A percentile compares a stretch with the other conserved stretches of the same genome.
Evolutionary conservation across 2,797 vertebrate species (phyloP).

Genomic region (Dermochelys coriacea): DNA sequence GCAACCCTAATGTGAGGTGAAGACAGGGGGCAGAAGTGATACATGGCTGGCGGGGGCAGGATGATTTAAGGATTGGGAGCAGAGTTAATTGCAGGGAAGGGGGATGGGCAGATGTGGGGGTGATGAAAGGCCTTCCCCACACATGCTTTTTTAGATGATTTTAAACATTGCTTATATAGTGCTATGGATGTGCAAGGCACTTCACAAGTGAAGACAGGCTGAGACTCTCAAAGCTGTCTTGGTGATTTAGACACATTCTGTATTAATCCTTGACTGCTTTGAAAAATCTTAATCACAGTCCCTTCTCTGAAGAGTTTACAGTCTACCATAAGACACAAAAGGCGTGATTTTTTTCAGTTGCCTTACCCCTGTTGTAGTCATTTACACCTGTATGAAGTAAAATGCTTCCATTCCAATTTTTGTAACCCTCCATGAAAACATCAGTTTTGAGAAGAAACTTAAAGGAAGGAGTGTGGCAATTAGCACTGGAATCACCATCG

Average conservation of each 20-base stretch:
- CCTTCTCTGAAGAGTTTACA: not conserved
- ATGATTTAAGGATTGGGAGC: not conserved
- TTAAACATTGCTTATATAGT: not conserved
- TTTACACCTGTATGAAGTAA: not conserved
- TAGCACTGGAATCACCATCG: not conserved
- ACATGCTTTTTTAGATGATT: not conserved
- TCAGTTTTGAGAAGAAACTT: not conserved
- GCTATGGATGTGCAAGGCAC: not conserved
- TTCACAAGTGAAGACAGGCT: not conserved
- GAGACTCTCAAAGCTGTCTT: not conserved
- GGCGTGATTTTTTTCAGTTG: not conserved
- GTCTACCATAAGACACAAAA: not conserved
- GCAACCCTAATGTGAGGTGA: not conserved
- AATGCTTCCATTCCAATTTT: not conserved
- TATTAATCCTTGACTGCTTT: not conserved
- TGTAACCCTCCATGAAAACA: not conserved
- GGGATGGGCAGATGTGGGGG: not conserved
- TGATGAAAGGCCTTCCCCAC: not conserved
- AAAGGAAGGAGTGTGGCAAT: not conserved
- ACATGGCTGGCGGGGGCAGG: not conserved
- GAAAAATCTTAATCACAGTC: not conserved
- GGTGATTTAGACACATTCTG: not conserved
- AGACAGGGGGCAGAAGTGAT: not conserved
- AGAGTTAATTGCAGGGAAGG: not conserved
- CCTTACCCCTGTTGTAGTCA: not conserved